Evolutionary conservation across 2,888 invertebrate genomes (phyloP).

Genomic region (Apotomis betuletana): DNA sequence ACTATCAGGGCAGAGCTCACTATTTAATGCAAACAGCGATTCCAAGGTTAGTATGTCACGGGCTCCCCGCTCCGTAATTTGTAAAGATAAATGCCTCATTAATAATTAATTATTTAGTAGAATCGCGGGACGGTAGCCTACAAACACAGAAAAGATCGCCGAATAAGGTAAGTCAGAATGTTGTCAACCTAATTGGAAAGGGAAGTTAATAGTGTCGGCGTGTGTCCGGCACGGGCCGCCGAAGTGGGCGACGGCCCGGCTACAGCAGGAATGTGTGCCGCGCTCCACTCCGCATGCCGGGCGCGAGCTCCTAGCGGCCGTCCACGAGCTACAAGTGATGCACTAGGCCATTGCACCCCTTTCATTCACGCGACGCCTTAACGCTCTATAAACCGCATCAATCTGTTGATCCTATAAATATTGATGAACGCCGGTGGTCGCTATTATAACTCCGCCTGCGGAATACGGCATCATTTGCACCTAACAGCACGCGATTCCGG

Average conservation of each 20-base stretch:
- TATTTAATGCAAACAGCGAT: slow-evolving; percentile 6
- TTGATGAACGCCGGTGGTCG: slow-evolving; percentile 53
- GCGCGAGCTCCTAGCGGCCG: slow-evolving; percentile 44
- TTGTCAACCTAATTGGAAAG: slow-evolving; percentile 48
- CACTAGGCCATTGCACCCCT: slow-evolving; percentile 79
- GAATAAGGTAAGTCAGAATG: slow-evolving; percentile 42
- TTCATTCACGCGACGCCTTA: slow-evolving; percentile 78
- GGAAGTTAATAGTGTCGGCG: slow-evolving; percentile 67
- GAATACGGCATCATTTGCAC: slow-evolving; percentile 50
- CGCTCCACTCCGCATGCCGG: slow-evolving; percentile 64
- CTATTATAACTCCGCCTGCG: slow-evolving; percentile 50
- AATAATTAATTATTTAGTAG: slow-evolving; percentile 37
- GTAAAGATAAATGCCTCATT: slow-evolving; percentile 29
- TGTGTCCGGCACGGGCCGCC: slow-evolving; percentile 67
- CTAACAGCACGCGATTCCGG: slow-evolving; percentile 57
- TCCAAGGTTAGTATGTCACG: slow-evolving; percentile 38
- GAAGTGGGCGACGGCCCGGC: slow-evolving; percentile 68
- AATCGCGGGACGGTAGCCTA: slow-evolving; percentile 35
- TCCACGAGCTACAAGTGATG: slow-evolving; percentile 53
- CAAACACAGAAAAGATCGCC: slow-evolving; percentile 38
- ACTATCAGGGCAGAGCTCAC: slow-evolving; percentile 1
- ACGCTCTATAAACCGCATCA: slow-evolving; percentile 80
- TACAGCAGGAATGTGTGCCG: slow-evolving; percentile 74
- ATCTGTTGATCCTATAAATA: slow-evolving; percentile 68
- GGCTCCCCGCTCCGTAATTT: slow-evolving; percentile 15